These are phyloP conservation scores for Myotis planiceps DNA, from an alignment of 2,797 vertebrate species.

Conservation along the genomic window DNA sequence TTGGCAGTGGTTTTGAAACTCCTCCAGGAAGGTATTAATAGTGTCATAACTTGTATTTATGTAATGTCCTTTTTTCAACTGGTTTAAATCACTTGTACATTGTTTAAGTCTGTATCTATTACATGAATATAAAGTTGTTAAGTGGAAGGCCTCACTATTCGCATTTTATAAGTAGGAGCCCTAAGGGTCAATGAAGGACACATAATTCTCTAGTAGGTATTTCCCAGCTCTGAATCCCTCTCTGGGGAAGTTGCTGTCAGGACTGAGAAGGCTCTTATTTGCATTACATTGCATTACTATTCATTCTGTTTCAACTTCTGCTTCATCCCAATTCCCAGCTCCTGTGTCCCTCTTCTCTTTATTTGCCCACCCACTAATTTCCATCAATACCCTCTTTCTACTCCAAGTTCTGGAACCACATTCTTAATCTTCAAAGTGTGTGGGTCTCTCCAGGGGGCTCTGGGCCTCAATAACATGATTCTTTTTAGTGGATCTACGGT, in stretches of 20 bases:
- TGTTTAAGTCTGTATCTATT: background rate
- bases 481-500: background rate
- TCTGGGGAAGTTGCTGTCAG: background rate
- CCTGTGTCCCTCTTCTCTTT: background rate
- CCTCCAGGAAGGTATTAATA: background rate
- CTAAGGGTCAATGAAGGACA: background rate
- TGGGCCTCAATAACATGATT: background rate
- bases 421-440: background rate
- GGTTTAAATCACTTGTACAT: background rate
- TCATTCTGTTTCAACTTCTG: background rate
- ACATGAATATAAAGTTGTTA: background rate
- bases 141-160: background rate
- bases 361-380: background rate
- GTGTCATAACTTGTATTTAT: background rate
- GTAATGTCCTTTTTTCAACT: background rate
- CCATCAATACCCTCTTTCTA: background rate
- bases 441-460: background rate
- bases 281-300: background rate
- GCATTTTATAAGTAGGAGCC: background rate
- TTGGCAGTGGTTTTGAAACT: conserved; percentile 62
- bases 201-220: background rate
- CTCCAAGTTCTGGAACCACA: background rate
- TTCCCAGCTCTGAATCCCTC: background rate
- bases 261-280: background rate
- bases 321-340: background rate